Percentiles rank a stretch among this genome's conserved stretches.
Evolutionary conservation across 2,797 vertebrate species (phyloP).

Genomic region (Sebastes matsubarae): DNA sequence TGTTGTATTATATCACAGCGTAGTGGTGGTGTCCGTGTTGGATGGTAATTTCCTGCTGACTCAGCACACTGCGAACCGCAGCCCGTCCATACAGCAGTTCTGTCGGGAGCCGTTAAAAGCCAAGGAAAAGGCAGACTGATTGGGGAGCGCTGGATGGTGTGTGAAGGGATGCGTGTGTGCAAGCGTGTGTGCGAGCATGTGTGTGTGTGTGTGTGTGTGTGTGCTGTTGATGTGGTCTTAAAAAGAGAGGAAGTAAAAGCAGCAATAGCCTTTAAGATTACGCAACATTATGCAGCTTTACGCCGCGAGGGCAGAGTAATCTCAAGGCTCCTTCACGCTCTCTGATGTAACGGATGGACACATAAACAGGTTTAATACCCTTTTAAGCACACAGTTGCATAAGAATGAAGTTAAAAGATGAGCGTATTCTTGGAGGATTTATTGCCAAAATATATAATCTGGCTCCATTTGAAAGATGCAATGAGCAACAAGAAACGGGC

Average conservation of each 20-base stretch:
- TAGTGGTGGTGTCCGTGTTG: conserved; percentile 53
- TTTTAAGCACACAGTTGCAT: conserved; percentile 30
- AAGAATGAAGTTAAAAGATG: conserved; percentile 15
- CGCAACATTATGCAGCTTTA: conserved; percentile 35
- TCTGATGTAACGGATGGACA: conserved; percentile 36
- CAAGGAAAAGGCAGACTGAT: conserved; percentile 53
- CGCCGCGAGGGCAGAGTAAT: conserved; percentile 8
- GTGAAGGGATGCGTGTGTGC: neutral
- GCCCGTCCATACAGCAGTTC: conserved; percentile 65
- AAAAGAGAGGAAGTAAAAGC: conserved; percentile 1
- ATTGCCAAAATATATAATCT: conserved; percentile 43
- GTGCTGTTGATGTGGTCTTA: neutral
- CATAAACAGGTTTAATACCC: conserved; percentile 31
- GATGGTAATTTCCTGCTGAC: conserved; percentile 77
- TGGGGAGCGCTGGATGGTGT: neutral
- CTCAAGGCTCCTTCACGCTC: conserved; percentile 4
- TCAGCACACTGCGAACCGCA: conserved; percentile 45
- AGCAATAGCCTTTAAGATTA: conserved; percentile 42
- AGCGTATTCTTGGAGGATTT: conserved; percentile 2
- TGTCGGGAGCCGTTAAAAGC: conserved; percentile 68
- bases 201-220: neutral
- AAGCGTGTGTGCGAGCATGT: too few species aligned
- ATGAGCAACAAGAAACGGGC: conserved; percentile 21
- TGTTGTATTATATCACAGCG: conserved; percentile 61
- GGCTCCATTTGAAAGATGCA: conserved; percentile 26